A percentile compares a stretch with the other conserved stretches of the same genome.
Evolutionary conservation across 2,888 invertebrate species (phyloP).

Genomic region (Prosapia bicincta): DNA sequence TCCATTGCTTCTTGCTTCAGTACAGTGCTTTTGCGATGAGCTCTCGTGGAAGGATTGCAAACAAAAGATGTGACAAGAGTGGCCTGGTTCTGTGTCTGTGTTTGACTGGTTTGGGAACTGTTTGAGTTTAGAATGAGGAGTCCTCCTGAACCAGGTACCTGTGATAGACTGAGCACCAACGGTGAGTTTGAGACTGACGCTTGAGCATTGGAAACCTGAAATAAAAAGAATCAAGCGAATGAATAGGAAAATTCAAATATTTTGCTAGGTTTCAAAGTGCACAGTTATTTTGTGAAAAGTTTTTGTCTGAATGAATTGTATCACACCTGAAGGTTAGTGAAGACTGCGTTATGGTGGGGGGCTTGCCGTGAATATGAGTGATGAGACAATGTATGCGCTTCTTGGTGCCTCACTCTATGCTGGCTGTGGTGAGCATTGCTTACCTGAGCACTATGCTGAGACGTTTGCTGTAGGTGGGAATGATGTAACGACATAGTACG

Average conservation of each 20-base stretch:
- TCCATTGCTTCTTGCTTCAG: slow-evolving; percentile 64
- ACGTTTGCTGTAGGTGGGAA: background rate
- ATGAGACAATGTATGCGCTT: background rate
- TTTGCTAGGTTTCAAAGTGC: too few species aligned
- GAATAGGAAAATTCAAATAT: too few species aligned
- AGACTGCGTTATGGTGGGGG: background rate
- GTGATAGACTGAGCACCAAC: slow-evolving; percentile 76
- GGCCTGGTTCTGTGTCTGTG: slow-evolving; percentile 50
- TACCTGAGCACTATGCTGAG: background rate
- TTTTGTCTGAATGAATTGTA: background rate
- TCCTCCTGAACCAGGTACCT: slow-evolving; percentile 78
- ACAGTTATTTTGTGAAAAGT: too few species aligned
- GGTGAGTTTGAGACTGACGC: slow-evolving; percentile 47
- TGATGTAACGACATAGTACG: slow-evolving; percentile 8
- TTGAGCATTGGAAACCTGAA: slow-evolving; percentile 36
- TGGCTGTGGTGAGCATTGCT: background rate
- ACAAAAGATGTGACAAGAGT: slow-evolving; percentile 57
- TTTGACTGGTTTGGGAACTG: slow-evolving; percentile 42
- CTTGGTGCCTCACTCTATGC: background rate
- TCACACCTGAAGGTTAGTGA: background rate
- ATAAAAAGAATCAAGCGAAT: background rate
- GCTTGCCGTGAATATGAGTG: background rate
- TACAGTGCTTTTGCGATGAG: slow-evolving; percentile 33
- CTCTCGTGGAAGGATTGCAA: slow-evolving; percentile 23
- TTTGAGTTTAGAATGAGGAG: slow-evolving; percentile 74